Evolutionary conservation across 2,797 vertebrate genomes (phyloP).

Genomic region (Lacerta viridis): DNA sequence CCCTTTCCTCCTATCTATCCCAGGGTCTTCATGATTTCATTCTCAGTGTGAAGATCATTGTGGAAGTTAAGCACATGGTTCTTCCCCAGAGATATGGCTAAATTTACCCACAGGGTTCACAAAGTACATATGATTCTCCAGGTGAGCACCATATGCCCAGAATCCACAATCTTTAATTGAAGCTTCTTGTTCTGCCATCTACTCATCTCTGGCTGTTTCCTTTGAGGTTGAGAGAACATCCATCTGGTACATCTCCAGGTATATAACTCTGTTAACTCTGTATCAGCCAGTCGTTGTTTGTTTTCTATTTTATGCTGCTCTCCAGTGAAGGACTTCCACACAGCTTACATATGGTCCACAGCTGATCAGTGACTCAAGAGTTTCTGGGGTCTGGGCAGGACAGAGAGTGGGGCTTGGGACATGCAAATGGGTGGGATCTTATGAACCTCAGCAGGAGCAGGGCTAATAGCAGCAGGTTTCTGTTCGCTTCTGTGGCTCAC

Average conservation of each 20-base stretch:
- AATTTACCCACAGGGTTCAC: background rate
- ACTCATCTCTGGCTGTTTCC: slow-evolving; percentile 14
- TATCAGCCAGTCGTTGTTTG: background rate
- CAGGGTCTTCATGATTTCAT: background rate
- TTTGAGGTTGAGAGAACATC: slow-evolving; percentile 2
- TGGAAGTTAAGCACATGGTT: background rate
- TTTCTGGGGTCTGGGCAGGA: background rate
- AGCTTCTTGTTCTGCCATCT: background rate
- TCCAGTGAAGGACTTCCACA: background rate
- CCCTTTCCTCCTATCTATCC: background rate
- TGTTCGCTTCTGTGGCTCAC: background rate
- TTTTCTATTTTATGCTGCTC: background rate
- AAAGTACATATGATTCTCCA: slow-evolving; percentile 9
- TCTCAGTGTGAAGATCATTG: slow-evolving; percentile 3
- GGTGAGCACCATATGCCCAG: slow-evolving; percentile 13
- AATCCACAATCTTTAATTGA: slow-evolving; percentile 3
- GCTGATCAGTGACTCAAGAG: background rate
- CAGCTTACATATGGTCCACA: background rate
- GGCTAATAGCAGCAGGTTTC: background rate
- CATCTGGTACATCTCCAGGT: slow-evolving; percentile 11
- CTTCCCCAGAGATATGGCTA: background rate
- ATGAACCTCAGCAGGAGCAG: too few relatives aligned
- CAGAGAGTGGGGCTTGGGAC: background rate
- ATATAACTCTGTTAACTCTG: background rate
- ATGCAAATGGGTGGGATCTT: background rate